Base-by-base conservation (phyloP, 2,113 vertebrate species). In the Sorex araneus region DNA sequence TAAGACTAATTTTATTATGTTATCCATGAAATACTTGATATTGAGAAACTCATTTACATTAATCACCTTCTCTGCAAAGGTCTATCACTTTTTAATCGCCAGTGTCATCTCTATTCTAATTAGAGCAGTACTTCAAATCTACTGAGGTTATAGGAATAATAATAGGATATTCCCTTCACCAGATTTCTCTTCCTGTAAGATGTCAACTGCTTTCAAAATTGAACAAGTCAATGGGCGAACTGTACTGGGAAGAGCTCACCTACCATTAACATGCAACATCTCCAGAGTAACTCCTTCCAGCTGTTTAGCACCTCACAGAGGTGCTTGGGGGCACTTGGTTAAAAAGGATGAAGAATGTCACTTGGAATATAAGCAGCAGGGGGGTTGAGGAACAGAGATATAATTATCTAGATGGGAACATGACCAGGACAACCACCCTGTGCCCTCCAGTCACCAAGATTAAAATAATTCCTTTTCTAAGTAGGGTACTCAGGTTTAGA, bases 391-490 rank as follows among this genome's bases (percentile, higher is more conserved):
- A 90, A 85, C 88, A 57, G 40, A 36, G 32, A 76, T 27, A 34
- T 30, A 93, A 84, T 88, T 87, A 82, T 77, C 84, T 36, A 60
- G 36, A 87, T 32, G 87, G 81, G 86, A 93, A 87, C 73, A 16
- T 47, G 74, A 93, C 64, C 64, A 94, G 81, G 32, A 54, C 54
- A 84, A 47, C n/a, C 9, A 10, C 27, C 45, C 30, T 18, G 10
- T 45, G 28, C 8, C 16, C 21, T 18, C 71, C 83, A 78, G 50
- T 16, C 27, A 76, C 50, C 27, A 70, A 83, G 36, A 75, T 71
- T 85, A 88, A 90, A 92, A 78, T 47, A 9, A 85, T 34, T 66
- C 28, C 27, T 88, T 70, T 88, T 54, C 27, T 71, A 78, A 85
- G 75, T 2, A 30, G 5, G 75, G 0, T 34, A 8, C 28, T 67